Percentiles rank a stretch among this genome's conserved stretches.
Conservation (phyloP, 2,113 vertebrate genomes). For the Ginglymostoma cirratum region DNA sequence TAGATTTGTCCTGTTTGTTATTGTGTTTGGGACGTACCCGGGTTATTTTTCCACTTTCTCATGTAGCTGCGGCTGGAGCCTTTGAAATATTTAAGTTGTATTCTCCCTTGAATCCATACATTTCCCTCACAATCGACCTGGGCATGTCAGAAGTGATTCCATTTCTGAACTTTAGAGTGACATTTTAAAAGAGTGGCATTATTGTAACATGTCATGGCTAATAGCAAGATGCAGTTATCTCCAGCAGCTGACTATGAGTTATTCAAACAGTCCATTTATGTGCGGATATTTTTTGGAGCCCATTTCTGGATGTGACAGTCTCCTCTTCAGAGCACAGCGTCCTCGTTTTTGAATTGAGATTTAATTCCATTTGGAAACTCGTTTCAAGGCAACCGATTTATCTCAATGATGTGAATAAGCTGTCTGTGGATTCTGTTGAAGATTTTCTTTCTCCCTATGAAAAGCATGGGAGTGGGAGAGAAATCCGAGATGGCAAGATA, state of each 20-base stretch:
- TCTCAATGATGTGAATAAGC: background rate
- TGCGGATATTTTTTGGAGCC: background rate
- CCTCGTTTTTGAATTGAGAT: background rate
- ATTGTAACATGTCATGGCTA: background rate
- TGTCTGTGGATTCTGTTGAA: background rate
- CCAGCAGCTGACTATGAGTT: background rate
- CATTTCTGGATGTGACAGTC: background rate
- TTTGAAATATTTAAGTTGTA: background rate
- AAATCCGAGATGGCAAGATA: background rate
- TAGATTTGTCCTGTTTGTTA: no score
- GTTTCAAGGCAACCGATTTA: background rate
- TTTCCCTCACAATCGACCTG: no score
- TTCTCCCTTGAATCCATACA: background rate
- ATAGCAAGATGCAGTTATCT: background rate
- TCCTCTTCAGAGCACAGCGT: background rate
- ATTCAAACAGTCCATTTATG: background rate
- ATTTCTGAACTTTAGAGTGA: background rate
- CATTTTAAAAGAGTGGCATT: background rate
- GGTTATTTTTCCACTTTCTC: background rate
- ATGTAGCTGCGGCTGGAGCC: background rate
- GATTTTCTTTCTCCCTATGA: background rate
- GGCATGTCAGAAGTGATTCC: background rate
- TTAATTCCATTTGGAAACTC: background rate
- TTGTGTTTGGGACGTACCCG: no score
- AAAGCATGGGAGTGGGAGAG: background rate